Evolutionary conservation across 2,888 invertebrate genomes (phyloP), one percentile per base, ranked within the genome.

Genomic region (Meliscaeva auricollis): DNA sequence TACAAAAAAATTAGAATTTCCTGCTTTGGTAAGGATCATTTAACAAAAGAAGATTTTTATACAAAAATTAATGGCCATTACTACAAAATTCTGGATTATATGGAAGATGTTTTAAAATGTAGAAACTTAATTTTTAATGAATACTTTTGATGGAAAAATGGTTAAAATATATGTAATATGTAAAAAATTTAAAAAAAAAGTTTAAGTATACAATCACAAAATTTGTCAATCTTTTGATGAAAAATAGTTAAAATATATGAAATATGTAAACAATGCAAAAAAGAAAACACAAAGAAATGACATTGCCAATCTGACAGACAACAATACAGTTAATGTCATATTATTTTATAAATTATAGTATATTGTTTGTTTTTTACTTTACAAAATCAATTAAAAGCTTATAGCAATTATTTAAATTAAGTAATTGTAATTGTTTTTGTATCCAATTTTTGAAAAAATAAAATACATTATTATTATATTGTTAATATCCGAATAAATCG

Each of bases 251-350:
- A n/a, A n/a, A n/a, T n/a, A n/a, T n/a, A n/a, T n/a, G n/a, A n/a
- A n/a, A n/a, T n/a, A n/a, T n/a, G n/a, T n/a, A n/a, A n/a, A n/a
- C n/a, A n/a, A n/a, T n/a, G n/a, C n/a, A n/a, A n/a, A n/a, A n/a
- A n/a, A n/a, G n/a, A n/a, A n/a, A n/a, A n/a, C n/a, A n/a, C n/a
- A n/a, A n/a, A n/a, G n/a, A n/a, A n/a, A n/a, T n/a, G n/a, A n/a
- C n/a, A n/a, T 48, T 48, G 48, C 48, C 48, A 48, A 48, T 48
- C 48, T 48, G 48, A 48, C 48, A 48, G 48, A 48, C 48, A 48
- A 48, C 20, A 48, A 48, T 48, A 48, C 20, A 20, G 8, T 48
- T 48, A 48, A 48, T 48, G n/a, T 48, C 13, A 13, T 20, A 48
- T 48, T 48, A 38, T 38, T 38, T 38, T 38, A 9, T 38, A 8